Conservation (phyloP, 30 jellyfish, hydroid and myxozoan genomes). For the Haliclystus octoradiatus region DNA sequence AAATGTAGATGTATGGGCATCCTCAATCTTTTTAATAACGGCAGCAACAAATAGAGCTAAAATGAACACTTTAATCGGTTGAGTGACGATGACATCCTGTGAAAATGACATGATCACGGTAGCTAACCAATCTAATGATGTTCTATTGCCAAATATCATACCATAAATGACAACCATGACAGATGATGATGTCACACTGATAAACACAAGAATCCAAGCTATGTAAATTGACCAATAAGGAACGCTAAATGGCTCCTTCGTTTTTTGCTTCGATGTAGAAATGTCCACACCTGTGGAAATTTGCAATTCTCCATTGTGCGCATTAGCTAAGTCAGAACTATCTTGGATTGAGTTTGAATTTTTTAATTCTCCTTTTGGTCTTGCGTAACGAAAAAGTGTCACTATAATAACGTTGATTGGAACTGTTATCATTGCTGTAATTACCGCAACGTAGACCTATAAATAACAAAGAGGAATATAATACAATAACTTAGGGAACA, state of each 20-base stretch:
- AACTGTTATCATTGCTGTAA: constrained; percentile 65
- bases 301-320: neutral
- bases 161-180: constrained; percentile 79
- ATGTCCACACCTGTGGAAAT: constrained; percentile 17
- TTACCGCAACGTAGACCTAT: constrained; percentile 68
- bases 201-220: constrained; percentile 55
- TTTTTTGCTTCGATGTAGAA: no score
- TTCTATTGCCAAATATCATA: constrained; percentile 75
- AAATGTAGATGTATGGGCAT: constrained; percentile 48
- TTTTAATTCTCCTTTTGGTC: constrained; percentile 29
- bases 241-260: constrained; percentile 42
- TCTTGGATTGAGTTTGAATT: neutral
- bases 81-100: constrained; percentile 74
- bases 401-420: constrained; percentile 77
- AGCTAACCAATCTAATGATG: constrained; percentile 78
- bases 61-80: constrained; percentile 74
- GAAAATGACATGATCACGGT: constrained; percentile 22
- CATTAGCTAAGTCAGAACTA: neutral
- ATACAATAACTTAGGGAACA: no score
- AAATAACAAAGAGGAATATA: no score
- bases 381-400: constrained; percentile 60
- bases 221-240: constrained; percentile 90
- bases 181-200: constrained; percentile 42
- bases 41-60: constrained; percentile 76
- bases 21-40: constrained; percentile 57